These are phyloP conservation scores for Hedychridium roseum DNA, from an alignment of 2,888 invertebrate genomes.

Conservation along the genomic window DNA sequence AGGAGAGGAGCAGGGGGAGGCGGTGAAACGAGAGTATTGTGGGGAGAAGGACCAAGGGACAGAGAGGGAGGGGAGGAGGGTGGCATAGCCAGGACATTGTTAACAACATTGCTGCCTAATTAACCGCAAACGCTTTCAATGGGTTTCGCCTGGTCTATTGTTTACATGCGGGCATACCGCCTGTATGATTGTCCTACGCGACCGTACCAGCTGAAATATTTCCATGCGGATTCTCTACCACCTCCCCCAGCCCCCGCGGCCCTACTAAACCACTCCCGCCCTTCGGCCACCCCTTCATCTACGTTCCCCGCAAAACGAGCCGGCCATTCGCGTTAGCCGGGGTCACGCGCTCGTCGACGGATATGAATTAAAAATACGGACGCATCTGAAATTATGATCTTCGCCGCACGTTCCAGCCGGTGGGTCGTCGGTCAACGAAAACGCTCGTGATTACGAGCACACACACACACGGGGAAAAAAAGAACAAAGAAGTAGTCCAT, in stretches of 20 bases:
- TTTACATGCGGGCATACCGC: slow-evolving; percentile 44
- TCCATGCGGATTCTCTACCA: slow-evolving; percentile 36
- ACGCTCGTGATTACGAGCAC: too few relatives aligned
- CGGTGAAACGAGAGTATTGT: neutral
- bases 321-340: neutral
- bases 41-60: neutral
- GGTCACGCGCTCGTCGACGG: slow-evolving; percentile 6
- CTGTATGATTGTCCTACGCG: slow-evolving; percentile 40
- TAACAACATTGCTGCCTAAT: slow-evolving; percentile 56
- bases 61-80: slow-evolving; percentile 9
- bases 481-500: too few relatives aligned
- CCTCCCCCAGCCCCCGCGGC: neutral
- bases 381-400: slow-evolving; percentile 19
- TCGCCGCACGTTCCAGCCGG: too few relatives aligned
- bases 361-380: slow-evolving; percentile 29
- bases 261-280: neutral
- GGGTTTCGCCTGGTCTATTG: slow-evolving; percentile 46
- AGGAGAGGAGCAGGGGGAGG: slow-evolving; percentile 21
- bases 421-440: too few relatives aligned
- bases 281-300: neutral
- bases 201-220: slow-evolving; percentile 47
- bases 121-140: slow-evolving; percentile 54
- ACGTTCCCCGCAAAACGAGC: neutral
- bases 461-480: too few relatives aligned
- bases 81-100: slow-evolving; percentile 43